Conservation (phyloP, 2,113 vertebrate genomes). For the Tauraco erythrolophus region DNA sequence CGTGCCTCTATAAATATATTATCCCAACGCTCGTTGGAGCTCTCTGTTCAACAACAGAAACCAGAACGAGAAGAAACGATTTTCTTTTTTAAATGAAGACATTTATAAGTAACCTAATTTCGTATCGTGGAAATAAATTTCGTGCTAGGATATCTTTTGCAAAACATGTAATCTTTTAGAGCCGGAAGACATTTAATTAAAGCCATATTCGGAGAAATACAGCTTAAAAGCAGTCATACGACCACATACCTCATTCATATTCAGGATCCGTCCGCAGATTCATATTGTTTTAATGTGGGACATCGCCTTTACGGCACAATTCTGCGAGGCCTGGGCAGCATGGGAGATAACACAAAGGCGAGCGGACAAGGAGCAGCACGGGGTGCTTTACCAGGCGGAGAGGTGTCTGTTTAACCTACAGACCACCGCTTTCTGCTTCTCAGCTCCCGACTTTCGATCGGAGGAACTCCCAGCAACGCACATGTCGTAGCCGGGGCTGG, state of each 20-base stretch:
- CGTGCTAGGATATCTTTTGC: slow-evolving; percentile 79
- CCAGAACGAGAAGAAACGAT: slow-evolving; percentile 28
- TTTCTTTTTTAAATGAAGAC: slow-evolving; percentile 72
- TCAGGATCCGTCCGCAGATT: slow-evolving; percentile 66
- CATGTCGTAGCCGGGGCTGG: not conserved
- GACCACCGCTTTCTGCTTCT: not conserved
- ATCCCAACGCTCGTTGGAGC: not conserved
- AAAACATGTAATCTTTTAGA: slow-evolving; percentile 79
- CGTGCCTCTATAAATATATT: slow-evolving; percentile 42
- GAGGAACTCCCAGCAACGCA: not conserved
- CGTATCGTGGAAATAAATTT: slow-evolving; percentile 76
- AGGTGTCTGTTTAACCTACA: not conserved
- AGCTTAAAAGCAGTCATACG: slow-evolving; percentile 71
- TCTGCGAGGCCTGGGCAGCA: not conserved
- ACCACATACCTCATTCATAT: slow-evolving; percentile 74
- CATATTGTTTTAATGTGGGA: slow-evolving; percentile 64
- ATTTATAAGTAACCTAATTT: slow-evolving; percentile 77
- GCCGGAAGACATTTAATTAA: slow-evolving; percentile 80
- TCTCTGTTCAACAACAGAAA: slow-evolving; percentile 42
- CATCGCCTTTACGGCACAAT: slow-evolving; percentile 2
- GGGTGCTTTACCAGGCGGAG: not conserved
- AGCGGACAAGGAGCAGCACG: not conserved
- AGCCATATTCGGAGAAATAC: slow-evolving; percentile 74
- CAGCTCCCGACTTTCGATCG: not conserved
- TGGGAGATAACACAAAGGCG: not conserved